These are phyloP conservation scores for Caenorhabditis uteleia DNA, from an alignment of 2,888 invertebrate genomes.

Conservation along the genomic window DNA sequence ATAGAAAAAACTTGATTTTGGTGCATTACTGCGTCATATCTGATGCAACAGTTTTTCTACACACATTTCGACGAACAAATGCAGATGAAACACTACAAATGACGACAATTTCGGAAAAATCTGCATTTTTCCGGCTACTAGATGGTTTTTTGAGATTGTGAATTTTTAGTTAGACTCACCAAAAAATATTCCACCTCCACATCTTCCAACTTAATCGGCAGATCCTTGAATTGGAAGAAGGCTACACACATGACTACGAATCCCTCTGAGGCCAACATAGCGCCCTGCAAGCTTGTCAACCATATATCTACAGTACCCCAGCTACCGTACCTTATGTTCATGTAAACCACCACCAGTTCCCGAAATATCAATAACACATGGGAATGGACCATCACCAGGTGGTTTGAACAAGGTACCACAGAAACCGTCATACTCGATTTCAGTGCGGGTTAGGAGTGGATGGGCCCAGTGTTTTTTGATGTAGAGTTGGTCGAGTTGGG, in stretches of 20 bases:
- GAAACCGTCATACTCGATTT: constrained; percentile 17
- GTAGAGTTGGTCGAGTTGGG: constrained; percentile 10
- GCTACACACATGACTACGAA: constrained; percentile 45
- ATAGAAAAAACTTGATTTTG: too few species aligned
- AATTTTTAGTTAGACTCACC: constrained; percentile 8
- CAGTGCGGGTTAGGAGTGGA: constrained; percentile 7
- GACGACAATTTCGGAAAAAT: not conserved
- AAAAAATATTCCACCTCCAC: constrained; percentile 38
- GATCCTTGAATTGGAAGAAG: constrained; percentile 42
- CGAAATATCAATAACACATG: constrained; percentile 35
- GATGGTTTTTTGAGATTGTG: not conserved
- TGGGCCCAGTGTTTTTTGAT: constrained; percentile 29
- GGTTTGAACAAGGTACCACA: constrained; percentile 22
- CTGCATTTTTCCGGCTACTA: too few species aligned
- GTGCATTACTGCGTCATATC: too few species aligned
- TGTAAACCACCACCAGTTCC: constrained; percentile 47
- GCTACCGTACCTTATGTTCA: constrained; percentile 41
- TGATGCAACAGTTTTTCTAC: too few species aligned
- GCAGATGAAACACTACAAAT: not conserved
- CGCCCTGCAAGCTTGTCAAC: too few species aligned
- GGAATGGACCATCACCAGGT: constrained; percentile 41
- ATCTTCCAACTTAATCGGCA: constrained; percentile 36
- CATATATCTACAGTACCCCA: not conserved
- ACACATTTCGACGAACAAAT: too few species aligned
- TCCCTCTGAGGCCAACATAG: constrained; percentile 44